These are phyloP conservation scores for Lophochroa leadbeateri DNA, from an alignment of 2,113 vertebrate species.

Conservation along the genomic window DNA sequence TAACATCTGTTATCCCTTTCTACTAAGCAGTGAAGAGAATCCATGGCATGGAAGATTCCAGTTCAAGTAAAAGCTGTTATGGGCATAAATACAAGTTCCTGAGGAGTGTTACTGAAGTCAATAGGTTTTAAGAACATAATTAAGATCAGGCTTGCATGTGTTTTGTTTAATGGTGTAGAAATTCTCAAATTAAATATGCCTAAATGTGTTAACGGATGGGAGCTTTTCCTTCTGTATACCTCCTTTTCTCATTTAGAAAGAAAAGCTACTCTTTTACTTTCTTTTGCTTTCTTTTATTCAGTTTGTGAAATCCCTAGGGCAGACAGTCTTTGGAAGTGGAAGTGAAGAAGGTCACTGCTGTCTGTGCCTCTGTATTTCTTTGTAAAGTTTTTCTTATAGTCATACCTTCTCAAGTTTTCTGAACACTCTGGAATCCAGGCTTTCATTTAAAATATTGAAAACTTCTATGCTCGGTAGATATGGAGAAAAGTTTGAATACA, in stretches of 20 bases:
- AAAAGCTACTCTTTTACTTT: not conserved
- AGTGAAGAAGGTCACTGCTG: not conserved
- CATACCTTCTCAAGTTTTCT: not conserved
- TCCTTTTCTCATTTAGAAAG: not conserved
- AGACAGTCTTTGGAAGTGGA: not conserved
- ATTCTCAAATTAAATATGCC: not conserved
- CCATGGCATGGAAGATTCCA: not conserved
- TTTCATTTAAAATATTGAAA: not conserved
- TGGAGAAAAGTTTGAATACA: not conserved
- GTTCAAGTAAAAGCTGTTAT: not conserved
- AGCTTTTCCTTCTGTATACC: not conserved
- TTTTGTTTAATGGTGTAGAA: not conserved
- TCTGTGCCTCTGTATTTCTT: not conserved
- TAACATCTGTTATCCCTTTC: not conserved
- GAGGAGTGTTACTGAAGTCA: not conserved
- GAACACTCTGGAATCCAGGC: not conserved
- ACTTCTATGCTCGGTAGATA: not conserved
- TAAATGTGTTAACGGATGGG: fast-evolving
- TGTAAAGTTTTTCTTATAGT: not conserved
- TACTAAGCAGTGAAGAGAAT: not conserved
- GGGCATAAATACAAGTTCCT: not conserved
- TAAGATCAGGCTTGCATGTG: not conserved
- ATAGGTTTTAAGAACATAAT: not conserved
- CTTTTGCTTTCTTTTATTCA: not conserved
- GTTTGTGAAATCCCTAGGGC: not conserved